Conservation (phyloP, 2,888 invertebrate genomes). For the Heliconius sara region DNA sequence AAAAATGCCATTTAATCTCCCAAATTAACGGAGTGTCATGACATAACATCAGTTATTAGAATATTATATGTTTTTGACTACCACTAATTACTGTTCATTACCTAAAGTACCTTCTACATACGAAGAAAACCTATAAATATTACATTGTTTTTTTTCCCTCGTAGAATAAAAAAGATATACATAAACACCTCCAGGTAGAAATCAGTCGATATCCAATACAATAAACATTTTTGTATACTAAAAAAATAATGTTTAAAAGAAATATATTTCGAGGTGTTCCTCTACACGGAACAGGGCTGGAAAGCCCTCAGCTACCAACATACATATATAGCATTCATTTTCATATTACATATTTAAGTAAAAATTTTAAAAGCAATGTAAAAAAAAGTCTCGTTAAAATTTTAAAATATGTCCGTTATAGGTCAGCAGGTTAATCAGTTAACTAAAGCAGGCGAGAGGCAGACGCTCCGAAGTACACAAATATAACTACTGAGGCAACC, state of each 20-base stretch:
- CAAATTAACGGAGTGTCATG: not conserved
- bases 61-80: not conserved
- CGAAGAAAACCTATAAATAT: too few species aligned
- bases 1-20: not conserved
- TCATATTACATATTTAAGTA: constrained; percentile 7
- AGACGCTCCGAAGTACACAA: constrained; percentile 17
- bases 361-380: constrained; percentile 1
- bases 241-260: not conserved
- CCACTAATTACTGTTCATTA: too few species aligned
- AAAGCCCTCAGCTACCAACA: not conserved
- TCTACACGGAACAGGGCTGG: not conserved
- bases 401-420: constrained; percentile 18
- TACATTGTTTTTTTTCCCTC: too few species aligned
- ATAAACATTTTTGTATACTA: too few species aligned
- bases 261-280: not conserved
- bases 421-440: constrained; percentile 29
- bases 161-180: not conserved
- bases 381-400: constrained; percentile 14
- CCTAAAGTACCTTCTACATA: too few species aligned
- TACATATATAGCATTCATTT: not conserved
- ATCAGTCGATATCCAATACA: not conserved
- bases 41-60: not conserved
- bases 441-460: constrained; percentile 22
- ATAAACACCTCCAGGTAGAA: not conserved
- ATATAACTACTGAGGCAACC: constrained; percentile 2